Base-by-base conservation (phyloP, 1,140 invertebrate genomes). In the Sinella curviseta region DNA sequence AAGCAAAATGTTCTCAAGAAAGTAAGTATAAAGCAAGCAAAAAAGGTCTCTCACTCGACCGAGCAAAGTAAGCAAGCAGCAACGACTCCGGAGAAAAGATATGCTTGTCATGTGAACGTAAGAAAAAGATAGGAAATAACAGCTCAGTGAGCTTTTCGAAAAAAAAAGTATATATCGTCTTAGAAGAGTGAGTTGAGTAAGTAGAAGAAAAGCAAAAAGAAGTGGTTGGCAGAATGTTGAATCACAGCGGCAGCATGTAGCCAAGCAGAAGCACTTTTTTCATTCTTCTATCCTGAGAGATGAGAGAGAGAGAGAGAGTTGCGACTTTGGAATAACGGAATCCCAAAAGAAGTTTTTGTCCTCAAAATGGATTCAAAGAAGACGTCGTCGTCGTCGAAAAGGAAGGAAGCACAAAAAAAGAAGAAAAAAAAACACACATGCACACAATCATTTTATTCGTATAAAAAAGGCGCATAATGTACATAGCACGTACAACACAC, bases 251-350 rank as follows among this genome's bases (percentile, higher is more conserved):
- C 57, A 33, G 65, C 65, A 70, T 31, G 65, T 33, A 70, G 26
- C 28, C 31, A 33, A 2, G 57, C 57, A 26, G 57, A n/a, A 65
- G 57, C 26, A n/a, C 65, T 70, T 33, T 33, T 70, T 70, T 30
- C 65, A 70, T 30, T 31, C 65, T 70, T 70, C 65, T n/a, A 26
- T n/a, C 16, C 16, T n/a, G 26, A 65, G 24, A 26, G 39, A 48
- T 48, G 24, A 26, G 39, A 48, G 8, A 48, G 39, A 12, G 57
- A 65, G 57, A 70, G 65, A 31, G 65, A 70, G 31, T 70, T 70
- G 65, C 65, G 65, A 70, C 65, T 70, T 70, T 70, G 65, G 65
- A 70, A 70, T 70, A 31, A 33, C 65, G 65, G 65, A 70, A 70
- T 70, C 65, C 65, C 65, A 70, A 70, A 70, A 70, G 65, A 70